Base-by-base conservation (phyloP, 1,140 invertebrate species). In the Lepidurus apus region DNA sequence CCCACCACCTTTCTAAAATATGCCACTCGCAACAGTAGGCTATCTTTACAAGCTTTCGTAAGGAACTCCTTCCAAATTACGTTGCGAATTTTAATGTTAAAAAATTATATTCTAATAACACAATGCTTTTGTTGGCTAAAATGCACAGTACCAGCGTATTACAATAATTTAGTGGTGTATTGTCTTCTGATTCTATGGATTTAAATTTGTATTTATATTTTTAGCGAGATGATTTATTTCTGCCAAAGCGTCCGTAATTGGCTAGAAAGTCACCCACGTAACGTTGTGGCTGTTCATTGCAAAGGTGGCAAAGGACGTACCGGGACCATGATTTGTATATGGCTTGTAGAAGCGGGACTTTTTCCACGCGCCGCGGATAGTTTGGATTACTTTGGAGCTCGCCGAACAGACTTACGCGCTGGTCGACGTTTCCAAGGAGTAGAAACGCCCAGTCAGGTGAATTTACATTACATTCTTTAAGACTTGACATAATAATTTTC, bases 261-360 rank as follows among this genome's bases (percentile, higher is more conserved):
- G 85, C 84, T 90, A 81, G 82, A 84, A 21, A 82, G 82, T 10
- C 85, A 90, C 82, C 84, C 86, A 6, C 73, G 82, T 21, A 89
- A 91, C 82, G 85, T 91, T 1, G 88, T 91, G 53, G 89, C 89
- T 13, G 88, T 91, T 43, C 89, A 91, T 81, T 91, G 89, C 82
- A 91, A 91, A 83, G 89, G 76, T 47, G 89, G 89, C 4, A 91
- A 91, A 82, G 88, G 88, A 1, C 83, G 88, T 42, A 89, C 88
- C 24, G 88, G 88, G 34, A 88, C 88, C n/a, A 88, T 89, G 85
- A 87, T 89, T 42, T 89, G 88, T 82, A 85, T 86, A 8, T 88
- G 87, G 85, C 83, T 89, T 0, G 84, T 89, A 7, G 87, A 89
- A 80, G 85, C 85, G 79, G 86, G 86, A 6, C 79, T 87, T 13